Base-by-base conservation (phyloP, 1,140 invertebrate genomes). In the Platyura marginata region DNA sequence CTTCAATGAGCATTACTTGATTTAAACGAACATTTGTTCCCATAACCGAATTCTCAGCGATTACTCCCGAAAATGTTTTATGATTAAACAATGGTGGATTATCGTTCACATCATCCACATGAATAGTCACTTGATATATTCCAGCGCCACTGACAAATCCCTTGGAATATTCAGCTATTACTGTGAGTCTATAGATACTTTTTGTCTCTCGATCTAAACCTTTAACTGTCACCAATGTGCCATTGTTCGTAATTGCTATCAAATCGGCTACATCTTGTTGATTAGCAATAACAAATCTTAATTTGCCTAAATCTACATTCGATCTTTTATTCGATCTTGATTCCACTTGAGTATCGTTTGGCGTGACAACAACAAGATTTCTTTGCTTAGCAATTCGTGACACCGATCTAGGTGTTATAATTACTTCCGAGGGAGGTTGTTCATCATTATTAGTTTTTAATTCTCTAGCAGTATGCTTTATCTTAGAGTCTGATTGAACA, bases 31-130 rank as follows among this genome's bases (percentile, higher is more conserved):
- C 76, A 64, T 77, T 75, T 8, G 77, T 87, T 44, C 74, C 78
- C 25, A 65, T 69, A 35, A 64, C 65, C 43, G 72, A 79, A 52
- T 93, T 88, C 64, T 93, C 90, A 20, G 63, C 63, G 6, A 95
- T 77, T 36, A 71, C 69, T 3, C 87, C 83, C 55, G 83, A 76
- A 57, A 90, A 93, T 4, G 61, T 55, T 2, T 64, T 50, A 11
- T 68, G 63, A 36, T 79, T 72, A 59, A 94, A 92, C 42, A 75
- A 62, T 10, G 90, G 90, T 3, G 86, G 73, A 57, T 93, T 89
- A 55, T 93, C 89, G 56, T 94, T 94, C 42, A 88, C 83, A 57
- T 93, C 89, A 40, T 85, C 75, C 1, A 94, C 81, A 21, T 75
- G 63, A 11, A 94, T 68, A 8, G 70, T 75, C 1, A 90, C 73